Conservation (phyloP, 2,113 vertebrate species). For the Phylloscopus whistleri region DNA sequence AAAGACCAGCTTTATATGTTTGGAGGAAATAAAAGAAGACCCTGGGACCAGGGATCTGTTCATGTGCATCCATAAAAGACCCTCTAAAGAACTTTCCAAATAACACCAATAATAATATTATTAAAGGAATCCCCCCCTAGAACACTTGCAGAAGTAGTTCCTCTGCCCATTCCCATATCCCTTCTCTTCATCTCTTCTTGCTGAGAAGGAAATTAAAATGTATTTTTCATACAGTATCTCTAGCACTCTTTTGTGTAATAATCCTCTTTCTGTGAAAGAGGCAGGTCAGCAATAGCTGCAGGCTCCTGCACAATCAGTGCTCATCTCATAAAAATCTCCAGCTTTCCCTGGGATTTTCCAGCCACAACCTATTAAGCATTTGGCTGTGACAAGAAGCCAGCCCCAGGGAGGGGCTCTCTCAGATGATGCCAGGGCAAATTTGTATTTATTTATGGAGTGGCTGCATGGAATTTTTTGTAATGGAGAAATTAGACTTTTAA, state of each 20-base stretch:
- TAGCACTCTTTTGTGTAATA: constrained; percentile 66
- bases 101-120: not conserved
- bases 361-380: constrained; percentile 56
- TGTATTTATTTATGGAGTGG: constrained; percentile 1
- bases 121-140: not conserved
- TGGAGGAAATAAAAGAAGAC: not conserved
- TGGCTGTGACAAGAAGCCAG: constrained; percentile 18
- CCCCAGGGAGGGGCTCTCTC: constrained; percentile 15
- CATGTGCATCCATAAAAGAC: not conserved
- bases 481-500: not conserved
- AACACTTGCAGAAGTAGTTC: not conserved
- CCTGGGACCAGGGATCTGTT: not conserved
- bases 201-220: constrained; percentile 62
- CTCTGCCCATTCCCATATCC: not conserved
- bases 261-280: constrained; percentile 63
- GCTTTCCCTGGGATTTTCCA: constrained; percentile 65
- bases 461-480: not conserved
- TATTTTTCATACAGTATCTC: constrained; percentile 54
- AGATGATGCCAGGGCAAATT: not conserved
- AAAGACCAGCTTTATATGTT: not conserved
- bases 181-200: constrained; percentile 9
- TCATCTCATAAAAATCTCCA: constrained; percentile 63
- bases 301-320: constrained; percentile 48
- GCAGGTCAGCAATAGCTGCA: constrained; percentile 65
- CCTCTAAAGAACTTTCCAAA: not conserved